Percentiles rank a stretch among this genome's conserved stretches.
Conservation (phyloP, 2,113 vertebrate species). For the human (Homo sapiens) region DNA sequence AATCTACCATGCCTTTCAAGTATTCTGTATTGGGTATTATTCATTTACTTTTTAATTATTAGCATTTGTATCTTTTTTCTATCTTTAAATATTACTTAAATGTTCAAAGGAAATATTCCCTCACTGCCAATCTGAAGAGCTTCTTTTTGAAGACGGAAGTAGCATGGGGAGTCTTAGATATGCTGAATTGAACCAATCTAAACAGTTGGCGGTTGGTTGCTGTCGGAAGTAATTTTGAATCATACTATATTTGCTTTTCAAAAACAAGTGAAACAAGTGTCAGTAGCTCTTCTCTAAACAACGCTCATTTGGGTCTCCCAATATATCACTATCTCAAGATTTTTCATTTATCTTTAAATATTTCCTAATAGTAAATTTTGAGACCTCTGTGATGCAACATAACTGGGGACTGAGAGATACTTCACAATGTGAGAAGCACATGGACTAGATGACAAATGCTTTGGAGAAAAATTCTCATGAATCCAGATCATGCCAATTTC, state of each 20-base stretch:
- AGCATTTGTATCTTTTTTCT: constrained; percentile 80
- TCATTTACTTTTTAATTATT: constrained; percentile 86
- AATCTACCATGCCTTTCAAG: constrained; percentile 74
- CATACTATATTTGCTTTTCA: constrained; percentile 71
- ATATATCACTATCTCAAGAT: not conserved
- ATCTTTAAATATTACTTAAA: constrained; percentile 81
- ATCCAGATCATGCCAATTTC: not conserved
- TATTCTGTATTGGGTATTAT: constrained; percentile 80
- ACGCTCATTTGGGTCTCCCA: constrained; percentile 49
- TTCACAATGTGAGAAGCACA: not conserved
- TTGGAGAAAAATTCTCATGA: not conserved
- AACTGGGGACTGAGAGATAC: not conserved
- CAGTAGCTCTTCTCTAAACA: constrained; percentile 63
- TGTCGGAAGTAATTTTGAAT: constrained; percentile 76
- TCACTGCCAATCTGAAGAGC: constrained; percentile 70
- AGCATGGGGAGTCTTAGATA: constrained; percentile 65
- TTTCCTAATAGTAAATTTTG: not conserved
- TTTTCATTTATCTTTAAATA: constrained; percentile 13
- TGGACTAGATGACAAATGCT: not conserved
- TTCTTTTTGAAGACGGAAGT: constrained; percentile 75
- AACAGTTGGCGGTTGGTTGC: constrained; percentile 67
- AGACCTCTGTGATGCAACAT: not conserved
- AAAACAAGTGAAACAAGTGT: constrained; percentile 67
- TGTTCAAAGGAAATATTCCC: constrained; percentile 83
- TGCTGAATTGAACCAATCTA: constrained; percentile 57